Evolutionary conservation across 2,113 vertebrate species (phyloP), one percentile per base, ranked within the genome.

Genomic region (Psilopsiagon aymara): DNA sequence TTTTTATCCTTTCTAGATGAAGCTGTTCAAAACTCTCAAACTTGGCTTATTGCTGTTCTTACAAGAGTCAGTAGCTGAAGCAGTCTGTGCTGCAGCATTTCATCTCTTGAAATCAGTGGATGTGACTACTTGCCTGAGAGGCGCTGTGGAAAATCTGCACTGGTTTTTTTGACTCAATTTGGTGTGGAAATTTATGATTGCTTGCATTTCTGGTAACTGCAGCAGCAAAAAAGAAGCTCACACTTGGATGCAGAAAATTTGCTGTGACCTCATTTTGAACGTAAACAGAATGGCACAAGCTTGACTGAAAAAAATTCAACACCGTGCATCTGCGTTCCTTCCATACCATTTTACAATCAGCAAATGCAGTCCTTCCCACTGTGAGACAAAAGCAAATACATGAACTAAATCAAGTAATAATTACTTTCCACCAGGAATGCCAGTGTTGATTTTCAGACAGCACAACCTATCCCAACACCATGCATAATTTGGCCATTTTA

Each of bases 131-230:
- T 78, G 80, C 64, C 68, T 63, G 73, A 95, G 64, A 90, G 86
- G 64, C 91, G 71, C 76, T 81, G 27, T 41, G 80, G 91, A 94
- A 97, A 94, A 91, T 70, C 88, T 67, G n/a, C 66, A 70, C 51
- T 51, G 39, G 82, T 66, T 69, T 70, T 88, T 73, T 92, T 88
- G 80, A 64, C 78, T 70, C 76, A 74, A 1, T 18, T 77, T 74
- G 18, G 2, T 35, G 29, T 88, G 88, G 86, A 96, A 94, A 81
- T 69, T 63, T 94, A 86, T 43, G 75, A 39, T 64, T 43, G 60
- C 80, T 92, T 1, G 0, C 14, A 28, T 59, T 92, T 81, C 71
- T 97, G 95, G 71, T 80, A 92, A 67, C 31, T n/a, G 71, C 59
- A 88, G 46, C 67, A 63, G 76, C 46, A 70, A 71, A 71, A 73